Conservation (phyloP, 2,888 invertebrate species). For the Aspidiotus rigidus region DNA sequence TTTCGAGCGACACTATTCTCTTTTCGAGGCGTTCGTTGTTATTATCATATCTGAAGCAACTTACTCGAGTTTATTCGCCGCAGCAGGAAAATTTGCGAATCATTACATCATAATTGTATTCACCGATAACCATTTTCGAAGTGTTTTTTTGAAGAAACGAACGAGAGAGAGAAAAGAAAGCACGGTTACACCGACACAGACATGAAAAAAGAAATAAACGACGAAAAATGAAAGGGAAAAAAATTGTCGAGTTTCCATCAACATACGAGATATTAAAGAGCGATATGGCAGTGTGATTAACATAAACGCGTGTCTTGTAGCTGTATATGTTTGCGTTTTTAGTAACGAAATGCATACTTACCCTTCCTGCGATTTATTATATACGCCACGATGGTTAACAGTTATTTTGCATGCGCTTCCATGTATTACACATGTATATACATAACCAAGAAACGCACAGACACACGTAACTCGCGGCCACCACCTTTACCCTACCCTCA, state of each 20-base stretch:
- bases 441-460: too few relatives aligned
- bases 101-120: too few relatives aligned
- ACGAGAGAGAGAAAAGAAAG: too few relatives aligned
- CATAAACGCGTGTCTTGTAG: slow-evolving; percentile 30
- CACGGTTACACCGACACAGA: too few relatives aligned
- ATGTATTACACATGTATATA: slow-evolving; percentile 10
- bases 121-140: too few relatives aligned
- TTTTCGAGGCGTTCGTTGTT: too few relatives aligned
- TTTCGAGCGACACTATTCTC: too few relatives aligned
- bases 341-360: slow-evolving; percentile 33
- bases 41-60: too few relatives aligned
- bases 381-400: slow-evolving; percentile 33
- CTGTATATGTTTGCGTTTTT: slow-evolving; percentile 31
- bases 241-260: slow-evolving; percentile 23
- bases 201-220: too few relatives aligned
- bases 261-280: slow-evolving; percentile 27
- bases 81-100: too few relatives aligned
- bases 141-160: too few relatives aligned
- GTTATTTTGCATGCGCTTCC: slow-evolving; percentile 35
- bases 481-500: not conserved
- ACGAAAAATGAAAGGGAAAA: not conserved
- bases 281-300: slow-evolving; percentile 27
- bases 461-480: not conserved
- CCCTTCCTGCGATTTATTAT: slow-evolving; percentile 31
- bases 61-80: too few relatives aligned